Evolutionary conservation across 2,888 invertebrate genomes (phyloP).

Genomic region (Protophormia terraenovae): DNA sequence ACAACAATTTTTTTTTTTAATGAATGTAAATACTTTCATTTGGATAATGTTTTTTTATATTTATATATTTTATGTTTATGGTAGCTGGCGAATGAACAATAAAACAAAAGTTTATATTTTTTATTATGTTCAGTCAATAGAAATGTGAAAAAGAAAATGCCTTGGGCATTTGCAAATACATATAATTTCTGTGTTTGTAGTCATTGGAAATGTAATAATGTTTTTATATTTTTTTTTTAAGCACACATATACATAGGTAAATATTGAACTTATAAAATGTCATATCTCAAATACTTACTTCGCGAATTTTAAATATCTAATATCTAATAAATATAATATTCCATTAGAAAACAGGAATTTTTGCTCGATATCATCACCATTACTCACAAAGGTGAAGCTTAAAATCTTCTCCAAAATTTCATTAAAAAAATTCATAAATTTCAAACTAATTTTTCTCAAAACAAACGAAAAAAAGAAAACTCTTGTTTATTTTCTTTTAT

Average conservation of each 20-base stretch:
- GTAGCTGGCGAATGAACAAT: not conserved
- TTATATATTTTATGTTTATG: not conserved
- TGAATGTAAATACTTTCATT: constrained; percentile 40
- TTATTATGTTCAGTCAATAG: constrained; percentile 11
- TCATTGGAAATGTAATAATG: no score
- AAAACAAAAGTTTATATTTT: constrained; percentile 5
- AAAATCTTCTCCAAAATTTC: not conserved
- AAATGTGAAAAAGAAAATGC: constrained; percentile 9
- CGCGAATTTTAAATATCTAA: no score
- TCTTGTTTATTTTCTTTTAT: not conserved
- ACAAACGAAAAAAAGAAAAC: not conserved
- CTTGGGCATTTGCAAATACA: not conserved
- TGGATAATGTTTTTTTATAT: constrained; percentile 18
- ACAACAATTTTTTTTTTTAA: constrained; percentile 9
- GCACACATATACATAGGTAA: no score
- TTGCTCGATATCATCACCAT: no score
- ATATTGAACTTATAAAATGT: no score
- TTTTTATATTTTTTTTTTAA: no score
- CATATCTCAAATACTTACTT: no score
- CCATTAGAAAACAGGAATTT: no score
- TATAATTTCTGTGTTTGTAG: not conserved
- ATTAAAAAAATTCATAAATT: not conserved
- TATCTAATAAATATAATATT: no score
- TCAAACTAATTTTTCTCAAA: not conserved
- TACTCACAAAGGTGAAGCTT: not conserved